Conservation (phyloP, 1,140 invertebrate genomes). For the Acromyrmex heyeri region DNA sequence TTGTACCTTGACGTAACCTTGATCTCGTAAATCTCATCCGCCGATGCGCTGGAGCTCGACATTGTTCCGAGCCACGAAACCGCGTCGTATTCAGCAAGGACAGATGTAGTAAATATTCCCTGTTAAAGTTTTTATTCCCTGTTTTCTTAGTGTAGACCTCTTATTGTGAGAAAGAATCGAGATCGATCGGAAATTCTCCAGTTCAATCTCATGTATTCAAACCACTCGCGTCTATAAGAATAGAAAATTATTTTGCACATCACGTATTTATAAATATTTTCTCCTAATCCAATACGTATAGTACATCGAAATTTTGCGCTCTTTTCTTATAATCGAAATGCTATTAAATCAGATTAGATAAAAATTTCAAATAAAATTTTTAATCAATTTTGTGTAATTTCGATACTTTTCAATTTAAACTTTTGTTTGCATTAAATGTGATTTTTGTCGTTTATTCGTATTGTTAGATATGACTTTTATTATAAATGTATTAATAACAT, state of each 20-base stretch:
- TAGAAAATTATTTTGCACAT: constrained; percentile 2
- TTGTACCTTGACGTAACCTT: constrained; percentile 67
- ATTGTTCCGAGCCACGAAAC: constrained; percentile 57
- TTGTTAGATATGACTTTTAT: not conserved
- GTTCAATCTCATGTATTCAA: not conserved
- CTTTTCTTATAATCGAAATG: not conserved
- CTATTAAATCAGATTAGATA: not conserved
- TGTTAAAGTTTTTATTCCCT: constrained; percentile 37
- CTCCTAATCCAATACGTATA: not conserved
- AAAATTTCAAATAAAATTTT: not conserved
- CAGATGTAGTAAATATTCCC: constrained; percentile 40
- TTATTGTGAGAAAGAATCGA: not conserved
- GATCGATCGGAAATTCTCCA: not conserved
- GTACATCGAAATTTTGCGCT: no score
- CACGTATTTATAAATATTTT: constrained; percentile 5
- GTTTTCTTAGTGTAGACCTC: not conserved
- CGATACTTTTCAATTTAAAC: not conserved
- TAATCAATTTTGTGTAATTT: not conserved
- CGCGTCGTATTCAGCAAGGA: not conserved
- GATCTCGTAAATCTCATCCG: constrained; percentile 61
- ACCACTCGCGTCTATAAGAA: not conserved
- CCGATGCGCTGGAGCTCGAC: constrained; percentile 25
- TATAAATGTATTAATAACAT: not conserved
- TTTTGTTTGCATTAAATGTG: constrained; percentile 2
- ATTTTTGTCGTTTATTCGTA: not conserved